Percentiles rank a stretch among this genome's conserved stretches.
These are phyloP conservation scores for Morphnarchus princeps DNA, from an alignment of 2,113 vertebrate species.

Conservation along the genomic window DNA sequence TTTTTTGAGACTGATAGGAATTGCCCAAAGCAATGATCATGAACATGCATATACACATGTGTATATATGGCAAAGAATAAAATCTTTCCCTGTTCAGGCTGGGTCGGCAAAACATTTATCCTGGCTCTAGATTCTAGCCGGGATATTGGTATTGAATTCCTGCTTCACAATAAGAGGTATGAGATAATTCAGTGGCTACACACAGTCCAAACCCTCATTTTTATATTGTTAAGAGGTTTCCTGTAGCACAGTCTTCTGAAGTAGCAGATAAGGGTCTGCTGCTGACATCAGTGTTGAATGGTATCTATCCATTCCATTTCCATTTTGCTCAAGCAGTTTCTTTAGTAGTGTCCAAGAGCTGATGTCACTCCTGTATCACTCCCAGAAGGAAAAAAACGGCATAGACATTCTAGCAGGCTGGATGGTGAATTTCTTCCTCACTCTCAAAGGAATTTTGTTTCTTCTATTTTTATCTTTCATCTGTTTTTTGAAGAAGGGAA, in stretches of 20 bases:
- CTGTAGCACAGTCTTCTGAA: not conserved
- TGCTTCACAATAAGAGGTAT: not conserved
- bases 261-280: not conserved
- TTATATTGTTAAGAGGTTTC: not conserved
- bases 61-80: not conserved
- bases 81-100: not conserved
- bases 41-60: accelerated
- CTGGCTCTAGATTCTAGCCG: not conserved
- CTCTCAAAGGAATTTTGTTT: not conserved
- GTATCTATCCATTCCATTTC: not conserved
- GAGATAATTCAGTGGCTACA: not conserved
- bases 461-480: not conserved
- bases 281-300: not conserved
- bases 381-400: not conserved
- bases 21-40: not conserved
- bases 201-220: not conserved
- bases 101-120: not conserved
- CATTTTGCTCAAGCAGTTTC: not conserved
- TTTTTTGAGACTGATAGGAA: not conserved
- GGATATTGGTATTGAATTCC: not conserved
- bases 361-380: not conserved
- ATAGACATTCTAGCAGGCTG: not conserved
- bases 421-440: not conserved
- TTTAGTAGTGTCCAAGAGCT: not conserved
- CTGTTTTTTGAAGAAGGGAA: not conserved